Conservation (phyloP, 1,140 invertebrate genomes). For the Drosophila ogumai region DNA sequence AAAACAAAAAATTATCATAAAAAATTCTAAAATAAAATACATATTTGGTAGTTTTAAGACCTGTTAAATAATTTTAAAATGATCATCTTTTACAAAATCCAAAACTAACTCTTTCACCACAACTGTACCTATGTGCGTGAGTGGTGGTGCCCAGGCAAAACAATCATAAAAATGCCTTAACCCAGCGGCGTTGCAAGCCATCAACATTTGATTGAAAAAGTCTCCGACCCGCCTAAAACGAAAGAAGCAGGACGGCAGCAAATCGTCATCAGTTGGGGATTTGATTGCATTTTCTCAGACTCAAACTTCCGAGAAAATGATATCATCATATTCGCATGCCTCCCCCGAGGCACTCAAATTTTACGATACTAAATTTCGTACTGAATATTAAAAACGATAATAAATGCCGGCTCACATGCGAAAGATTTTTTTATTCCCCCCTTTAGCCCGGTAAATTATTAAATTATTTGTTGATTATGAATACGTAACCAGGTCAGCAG, state of each 20-base stretch:
- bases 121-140: slow-evolving; percentile 4
- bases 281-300: slow-evolving; percentile 71
- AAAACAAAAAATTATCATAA: too few relatives aligned
- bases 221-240: slow-evolving; percentile 25
- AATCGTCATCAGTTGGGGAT: slow-evolving; percentile 69
- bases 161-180: slow-evolving; percentile 74
- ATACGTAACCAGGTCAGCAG: slow-evolving; percentile 30
- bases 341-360: slow-evolving; percentile 58
- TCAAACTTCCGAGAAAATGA: slow-evolving; percentile 18
- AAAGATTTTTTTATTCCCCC: slow-evolving; percentile 17
- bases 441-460: slow-evolving; percentile 63
- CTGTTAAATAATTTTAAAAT: not conserved
- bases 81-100: not conserved
- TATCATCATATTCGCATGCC: slow-evolving; percentile 19
- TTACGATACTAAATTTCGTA: slow-evolving; percentile 64
- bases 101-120: not conserved
- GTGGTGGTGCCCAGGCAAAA: slow-evolving; percentile 33
- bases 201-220: slow-evolving; percentile 79
- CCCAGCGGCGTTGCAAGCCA: slow-evolving; percentile 44
- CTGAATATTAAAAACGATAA: slow-evolving; percentile 69
- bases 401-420: slow-evolving; percentile 47
- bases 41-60: not conserved
- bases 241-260: not conserved
- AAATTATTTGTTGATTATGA: slow-evolving; percentile 67
- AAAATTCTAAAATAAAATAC: too few relatives aligned